phyloP scores from a whole-genome alignment of 2,888 invertebrate genomes.

The Synergus itoensis region DNA sequence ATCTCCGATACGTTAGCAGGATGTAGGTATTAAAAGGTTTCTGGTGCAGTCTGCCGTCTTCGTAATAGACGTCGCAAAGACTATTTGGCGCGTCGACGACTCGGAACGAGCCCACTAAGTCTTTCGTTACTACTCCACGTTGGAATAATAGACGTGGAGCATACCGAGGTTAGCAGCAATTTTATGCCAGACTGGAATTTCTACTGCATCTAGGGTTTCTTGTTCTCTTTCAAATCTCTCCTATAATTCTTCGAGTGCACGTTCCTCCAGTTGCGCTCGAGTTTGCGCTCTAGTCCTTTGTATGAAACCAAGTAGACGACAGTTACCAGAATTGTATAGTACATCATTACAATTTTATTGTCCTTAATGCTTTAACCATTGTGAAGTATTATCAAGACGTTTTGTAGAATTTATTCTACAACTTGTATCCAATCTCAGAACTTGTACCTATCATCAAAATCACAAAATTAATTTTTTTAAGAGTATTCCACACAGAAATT shows the following conservation, averaged over 20 bases:
- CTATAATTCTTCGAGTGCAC: constrained; percentile 16
- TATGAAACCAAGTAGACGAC: constrained; percentile 3
- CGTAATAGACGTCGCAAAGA: constrained; percentile 52
- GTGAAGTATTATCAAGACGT: too few relatives aligned
- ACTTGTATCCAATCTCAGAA: too few relatives aligned
- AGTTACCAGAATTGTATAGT: neutral
- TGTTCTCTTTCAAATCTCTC: constrained; percentile 21
- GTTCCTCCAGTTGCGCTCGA: constrained; percentile 19
- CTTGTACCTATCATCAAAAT: too few relatives aligned
- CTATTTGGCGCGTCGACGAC: constrained; percentile 57
- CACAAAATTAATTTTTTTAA: too few relatives aligned
- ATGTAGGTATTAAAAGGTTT: constrained; percentile 1
- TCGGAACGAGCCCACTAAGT: constrained; percentile 56
- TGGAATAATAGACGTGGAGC: constrained; percentile 52
- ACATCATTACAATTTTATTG: constrained; percentile 13
- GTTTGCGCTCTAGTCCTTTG: too few relatives aligned
- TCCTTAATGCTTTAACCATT: neutral
- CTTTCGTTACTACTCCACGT: constrained; percentile 55
- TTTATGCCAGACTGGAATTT: constrained; percentile 32
- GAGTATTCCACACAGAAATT: too few relatives aligned
- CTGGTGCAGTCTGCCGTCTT: neutral
- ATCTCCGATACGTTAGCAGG: constrained; percentile 18
- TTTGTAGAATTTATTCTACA: too few relatives aligned
- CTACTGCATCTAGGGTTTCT: constrained; percentile 21
- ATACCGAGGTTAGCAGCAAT: constrained; percentile 25